phyloP scores from a whole-genome alignment of 1,140 invertebrate species.

The Scaptomyza pallida region DNA sequence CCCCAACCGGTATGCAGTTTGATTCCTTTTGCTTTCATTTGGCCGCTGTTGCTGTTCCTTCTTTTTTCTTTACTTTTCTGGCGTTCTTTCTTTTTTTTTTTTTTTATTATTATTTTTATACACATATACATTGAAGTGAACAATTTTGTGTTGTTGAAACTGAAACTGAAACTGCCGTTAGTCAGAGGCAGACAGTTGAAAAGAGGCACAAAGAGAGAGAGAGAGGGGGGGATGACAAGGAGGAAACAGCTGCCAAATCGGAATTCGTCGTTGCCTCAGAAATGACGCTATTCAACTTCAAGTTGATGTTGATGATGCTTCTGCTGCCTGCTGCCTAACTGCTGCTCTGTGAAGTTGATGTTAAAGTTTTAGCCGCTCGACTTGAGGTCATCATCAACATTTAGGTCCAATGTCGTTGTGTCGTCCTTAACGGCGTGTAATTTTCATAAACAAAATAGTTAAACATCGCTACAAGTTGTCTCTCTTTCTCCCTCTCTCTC shows the following conservation, averaged over 20 bases:
- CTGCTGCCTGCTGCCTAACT: slow-evolving; percentile 14
- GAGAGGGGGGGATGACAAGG: neutral
- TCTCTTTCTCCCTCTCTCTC: slow-evolving; percentile 8
- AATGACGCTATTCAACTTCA: slow-evolving; percentile 38
- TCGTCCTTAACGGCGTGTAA: slow-evolving; percentile 38
- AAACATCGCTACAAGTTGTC: slow-evolving; percentile 53
- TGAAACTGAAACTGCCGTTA: slow-evolving; percentile 72
- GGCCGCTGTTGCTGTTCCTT: slow-evolving; percentile 9
- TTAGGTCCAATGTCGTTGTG: slow-evolving; percentile 6
- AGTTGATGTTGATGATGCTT: slow-evolving; percentile 24
- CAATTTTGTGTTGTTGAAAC: slow-evolving; percentile 52
- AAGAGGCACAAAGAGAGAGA: too few relatives aligned
- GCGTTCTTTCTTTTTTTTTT: neutral
- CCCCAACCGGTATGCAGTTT: slow-evolving; percentile 24
- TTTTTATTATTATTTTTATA: slow-evolving; percentile 12
- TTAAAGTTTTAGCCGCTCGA: slow-evolving; percentile 8
- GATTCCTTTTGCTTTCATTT: slow-evolving; percentile 62
- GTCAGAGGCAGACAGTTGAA: slow-evolving; percentile 37
- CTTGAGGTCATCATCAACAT: slow-evolving; percentile 37
- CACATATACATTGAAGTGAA: slow-evolving; percentile 14
- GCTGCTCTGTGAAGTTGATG: slow-evolving; percentile 14
- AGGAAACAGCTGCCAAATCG: slow-evolving; percentile 27
- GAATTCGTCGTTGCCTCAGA: slow-evolving; percentile 50
- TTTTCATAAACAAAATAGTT: slow-evolving; percentile 75
- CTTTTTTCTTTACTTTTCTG: neutral